These are phyloP conservation scores for Magallana ariakensis DNA, from an alignment of 1,140 invertebrate genomes.

Conservation along the genomic window DNA sequence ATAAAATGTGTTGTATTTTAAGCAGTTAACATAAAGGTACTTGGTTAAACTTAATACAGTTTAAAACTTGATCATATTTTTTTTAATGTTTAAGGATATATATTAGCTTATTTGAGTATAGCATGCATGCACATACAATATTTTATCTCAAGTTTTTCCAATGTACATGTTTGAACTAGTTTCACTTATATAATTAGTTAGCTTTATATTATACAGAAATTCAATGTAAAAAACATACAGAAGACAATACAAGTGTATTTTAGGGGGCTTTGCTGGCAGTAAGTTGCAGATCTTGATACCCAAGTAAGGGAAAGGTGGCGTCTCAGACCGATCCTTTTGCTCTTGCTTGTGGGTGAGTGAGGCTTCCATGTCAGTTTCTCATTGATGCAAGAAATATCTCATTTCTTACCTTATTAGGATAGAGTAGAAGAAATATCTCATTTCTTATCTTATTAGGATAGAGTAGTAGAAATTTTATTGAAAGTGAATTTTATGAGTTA, in stretches of 20 bases:
- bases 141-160: neutral
- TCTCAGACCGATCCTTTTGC: slow-evolving; percentile 6
- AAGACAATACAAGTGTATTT: neutral
- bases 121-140: neutral
- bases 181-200: neutral
- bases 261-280: neutral
- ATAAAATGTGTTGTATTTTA: neutral
- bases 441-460: neutral
- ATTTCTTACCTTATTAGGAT: neutral
- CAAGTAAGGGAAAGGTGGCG: neutral
- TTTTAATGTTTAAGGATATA: neutral
- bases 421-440: neutral
- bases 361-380: neutral
- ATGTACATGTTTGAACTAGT: neutral
- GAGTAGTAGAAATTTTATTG: neutral
- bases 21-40: neutral
- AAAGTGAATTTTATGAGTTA: neutral
- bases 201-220: neutral
- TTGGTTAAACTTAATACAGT: neutral
- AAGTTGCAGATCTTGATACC: slow-evolving; percentile 16
- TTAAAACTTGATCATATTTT: neutral
- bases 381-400: too few relatives aligned
- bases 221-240: neutral
- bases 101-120: neutral
- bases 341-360: neutral